Evolutionary conservation across 2,797 vertebrate genomes (phyloP).

Genomic region (Phylloscopus collybita): DNA sequence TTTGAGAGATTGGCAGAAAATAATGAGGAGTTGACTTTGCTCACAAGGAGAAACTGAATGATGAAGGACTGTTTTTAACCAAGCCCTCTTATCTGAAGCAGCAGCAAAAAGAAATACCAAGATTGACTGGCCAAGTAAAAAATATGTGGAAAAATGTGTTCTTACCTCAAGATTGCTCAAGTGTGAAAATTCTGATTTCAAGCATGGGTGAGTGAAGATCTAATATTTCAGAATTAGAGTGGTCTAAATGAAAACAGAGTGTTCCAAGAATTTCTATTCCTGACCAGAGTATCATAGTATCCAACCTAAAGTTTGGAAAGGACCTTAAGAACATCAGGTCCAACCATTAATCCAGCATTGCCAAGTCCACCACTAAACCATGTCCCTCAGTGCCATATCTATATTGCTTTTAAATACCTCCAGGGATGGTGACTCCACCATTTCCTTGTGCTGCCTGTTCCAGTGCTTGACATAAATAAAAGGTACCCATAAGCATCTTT

Average conservation of each 20-base stretch:
- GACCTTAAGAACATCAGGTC: not conserved
- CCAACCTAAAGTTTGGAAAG: not conserved
- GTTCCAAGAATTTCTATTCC: not conserved
- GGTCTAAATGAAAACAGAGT: not conserved
- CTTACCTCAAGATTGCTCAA: not conserved
- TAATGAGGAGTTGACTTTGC: slow-evolving; percentile 33
- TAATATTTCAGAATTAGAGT: not conserved
- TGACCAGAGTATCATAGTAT: not conserved
- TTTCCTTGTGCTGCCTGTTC: not conserved
- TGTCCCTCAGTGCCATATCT: not conserved
- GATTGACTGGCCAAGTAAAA: not conserved
- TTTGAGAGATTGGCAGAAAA: slow-evolving; percentile 38
- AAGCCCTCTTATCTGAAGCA: not conserved
- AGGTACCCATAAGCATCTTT: not conserved
- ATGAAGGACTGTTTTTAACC: slow-evolving; percentile 2
- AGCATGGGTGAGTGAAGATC: not conserved
- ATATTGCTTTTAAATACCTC: not conserved
- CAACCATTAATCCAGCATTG: not conserved
- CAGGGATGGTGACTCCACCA: not conserved
- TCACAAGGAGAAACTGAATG: slow-evolving; percentile 32
- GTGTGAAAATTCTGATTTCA: slow-evolving; percentile 23
- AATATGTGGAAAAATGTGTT: not conserved
- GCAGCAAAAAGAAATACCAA: slow-evolving; percentile 1
- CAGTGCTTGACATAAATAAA: not conserved
- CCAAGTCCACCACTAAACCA: not conserved